These are phyloP conservation scores for Lamproptera curius DNA, from an alignment of 2,888 invertebrate genomes.

Conservation along the genomic window DNA sequence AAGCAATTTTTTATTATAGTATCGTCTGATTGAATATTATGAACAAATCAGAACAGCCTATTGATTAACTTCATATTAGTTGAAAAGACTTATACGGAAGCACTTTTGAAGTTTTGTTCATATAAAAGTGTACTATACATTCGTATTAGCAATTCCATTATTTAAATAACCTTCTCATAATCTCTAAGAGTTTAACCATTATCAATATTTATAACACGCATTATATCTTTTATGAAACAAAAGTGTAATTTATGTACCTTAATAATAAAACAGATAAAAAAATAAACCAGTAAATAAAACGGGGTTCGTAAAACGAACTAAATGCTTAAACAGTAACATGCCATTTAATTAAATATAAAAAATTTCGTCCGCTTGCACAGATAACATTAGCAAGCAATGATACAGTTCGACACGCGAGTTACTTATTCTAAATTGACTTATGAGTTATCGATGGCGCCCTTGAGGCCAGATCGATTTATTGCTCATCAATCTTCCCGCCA, in stretches of 20 bases:
- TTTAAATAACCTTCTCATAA: constrained; percentile 19
- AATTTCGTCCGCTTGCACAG: background rate
- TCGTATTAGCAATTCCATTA: constrained; percentile 24
- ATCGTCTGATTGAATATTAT: no score
- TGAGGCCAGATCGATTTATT: constrained; percentile 33
- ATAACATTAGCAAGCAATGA: constrained; percentile 1
- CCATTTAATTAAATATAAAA: no score
- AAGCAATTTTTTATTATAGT: no score
- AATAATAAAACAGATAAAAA: background rate
- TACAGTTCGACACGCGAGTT: background rate
- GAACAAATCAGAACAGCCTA: background rate
- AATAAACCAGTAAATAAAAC: background rate
- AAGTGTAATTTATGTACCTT: constrained; percentile 2
- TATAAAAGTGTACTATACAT: background rate
- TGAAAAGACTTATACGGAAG: constrained; percentile 42
- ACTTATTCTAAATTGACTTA: constrained; percentile 16
- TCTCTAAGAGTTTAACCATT: constrained; percentile 12
- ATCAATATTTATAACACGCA: constrained; percentile 1
- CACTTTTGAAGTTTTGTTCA: constrained; percentile 50
- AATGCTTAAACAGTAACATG: no score
- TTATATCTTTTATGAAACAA: constrained; percentile 7
- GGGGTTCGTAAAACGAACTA: no score
- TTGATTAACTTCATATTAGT: constrained; percentile 1
- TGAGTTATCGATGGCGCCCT: constrained; percentile 7
- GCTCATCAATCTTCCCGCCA: constrained; percentile 39